phyloP scores from a whole-genome alignment of 2,113 vertebrate genomes.

The Catagonus wagneri region DNA sequence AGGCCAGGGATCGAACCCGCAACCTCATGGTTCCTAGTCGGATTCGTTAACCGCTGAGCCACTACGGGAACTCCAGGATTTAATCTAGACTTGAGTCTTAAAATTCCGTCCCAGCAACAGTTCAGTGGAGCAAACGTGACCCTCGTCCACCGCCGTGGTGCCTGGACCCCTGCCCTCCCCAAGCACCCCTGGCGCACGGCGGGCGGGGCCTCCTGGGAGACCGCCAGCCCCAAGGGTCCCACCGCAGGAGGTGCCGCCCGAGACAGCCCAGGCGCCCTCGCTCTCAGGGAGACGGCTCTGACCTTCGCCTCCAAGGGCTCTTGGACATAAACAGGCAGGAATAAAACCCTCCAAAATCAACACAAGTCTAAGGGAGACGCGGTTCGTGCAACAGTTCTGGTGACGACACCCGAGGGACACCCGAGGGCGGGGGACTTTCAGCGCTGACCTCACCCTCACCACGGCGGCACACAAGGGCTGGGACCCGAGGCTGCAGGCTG shows the following conservation, averaged over 20 bases:
- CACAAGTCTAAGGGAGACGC: slow-evolving; percentile 62
- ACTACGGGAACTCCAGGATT: too few species aligned
- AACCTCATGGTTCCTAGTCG: too few species aligned
- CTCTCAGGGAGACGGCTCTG: not conserved
- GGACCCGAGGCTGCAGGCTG: too few species aligned
- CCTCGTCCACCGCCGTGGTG: not conserved
- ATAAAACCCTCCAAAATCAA: slow-evolving; percentile 75
- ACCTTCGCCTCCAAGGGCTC: slow-evolving; percentile 75
- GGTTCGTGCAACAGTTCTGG: not conserved
- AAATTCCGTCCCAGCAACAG: not conserved
- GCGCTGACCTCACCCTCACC: not conserved
- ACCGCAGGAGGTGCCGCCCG: not conserved
- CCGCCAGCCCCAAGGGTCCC: not conserved
- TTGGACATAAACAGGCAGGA: slow-evolving; percentile 86
- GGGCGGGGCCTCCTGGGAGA: too few species aligned
- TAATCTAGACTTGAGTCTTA: not conserved
- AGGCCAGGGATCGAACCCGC: too few species aligned
- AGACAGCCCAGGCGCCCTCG: not conserved
- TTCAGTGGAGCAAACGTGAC: rapidly evolving
- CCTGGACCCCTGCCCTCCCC: not conserved
- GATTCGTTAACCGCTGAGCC: too few species aligned
- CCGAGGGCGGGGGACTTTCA: too few species aligned
- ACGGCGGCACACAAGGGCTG: too few species aligned
- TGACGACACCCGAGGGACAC: rapidly evolving
- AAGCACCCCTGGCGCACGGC: rapidly evolving